Conservation (phyloP, 1,140 invertebrate species). For the Tetramorium parvispinum region DNA sequence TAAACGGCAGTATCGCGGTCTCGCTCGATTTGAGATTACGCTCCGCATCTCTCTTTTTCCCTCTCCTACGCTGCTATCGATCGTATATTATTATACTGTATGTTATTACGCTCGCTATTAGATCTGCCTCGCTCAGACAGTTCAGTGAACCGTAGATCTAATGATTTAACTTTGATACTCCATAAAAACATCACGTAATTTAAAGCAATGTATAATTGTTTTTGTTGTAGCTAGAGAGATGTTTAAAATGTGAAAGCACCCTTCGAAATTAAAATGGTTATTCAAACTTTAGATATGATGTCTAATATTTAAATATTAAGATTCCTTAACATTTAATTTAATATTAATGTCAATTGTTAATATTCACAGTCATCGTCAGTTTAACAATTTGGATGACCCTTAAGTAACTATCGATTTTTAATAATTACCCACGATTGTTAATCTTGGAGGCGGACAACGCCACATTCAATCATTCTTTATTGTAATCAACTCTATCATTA, state of each 20-base stretch:
- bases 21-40: constrained; percentile 50
- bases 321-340: neutral
- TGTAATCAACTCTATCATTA: neutral
- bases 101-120: constrained; percentile 44
- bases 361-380: neutral
- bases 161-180: neutral
- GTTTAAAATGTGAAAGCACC: neutral
- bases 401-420: neutral
- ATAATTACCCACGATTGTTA: neutral
- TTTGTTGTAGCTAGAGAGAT: neutral
- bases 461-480: neutral
- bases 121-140: neutral
- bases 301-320: neutral
- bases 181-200: neutral
- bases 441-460: neutral
- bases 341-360: neutral
- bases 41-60: neutral
- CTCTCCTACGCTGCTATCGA: constrained; percentile 13
- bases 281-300: neutral
- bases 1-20: constrained; percentile 46
- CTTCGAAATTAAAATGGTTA: neutral
- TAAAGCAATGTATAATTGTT: neutral
- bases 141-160: constrained; percentile 22
- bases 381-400: neutral
- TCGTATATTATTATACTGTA: constrained; percentile 33